Conservation (phyloP, 2,797 vertebrate species). For the Macropus fuliginosus region DNA sequence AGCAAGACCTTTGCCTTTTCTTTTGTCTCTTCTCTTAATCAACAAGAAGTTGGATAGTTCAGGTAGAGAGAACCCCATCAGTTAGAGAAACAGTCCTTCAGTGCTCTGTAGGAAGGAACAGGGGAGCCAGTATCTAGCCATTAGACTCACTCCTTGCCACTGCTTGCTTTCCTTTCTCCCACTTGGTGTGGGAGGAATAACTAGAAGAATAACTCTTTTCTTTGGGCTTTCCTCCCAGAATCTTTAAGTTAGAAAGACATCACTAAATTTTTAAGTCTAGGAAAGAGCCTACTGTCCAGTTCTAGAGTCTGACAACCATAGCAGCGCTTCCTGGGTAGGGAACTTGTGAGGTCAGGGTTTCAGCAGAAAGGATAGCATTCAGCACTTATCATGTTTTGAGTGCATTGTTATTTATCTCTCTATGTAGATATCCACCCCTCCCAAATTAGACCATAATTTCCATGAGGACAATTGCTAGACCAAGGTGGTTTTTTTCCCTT, state of each 20-base stretch:
- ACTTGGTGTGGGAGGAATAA: background rate
- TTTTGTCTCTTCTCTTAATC: too few species aligned
- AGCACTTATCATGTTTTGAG: too few species aligned
- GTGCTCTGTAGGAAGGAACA: too few species aligned
- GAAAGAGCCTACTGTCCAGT: background rate
- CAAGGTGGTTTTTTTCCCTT: background rate
- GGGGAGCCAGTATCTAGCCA: too few species aligned
- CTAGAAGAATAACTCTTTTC: background rate
- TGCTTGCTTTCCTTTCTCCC: background rate
- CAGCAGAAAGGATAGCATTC: background rate
- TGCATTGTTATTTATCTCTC: too few species aligned
- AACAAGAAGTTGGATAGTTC: too few species aligned
- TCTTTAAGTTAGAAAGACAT: background rate
- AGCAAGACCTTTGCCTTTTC: too few species aligned
- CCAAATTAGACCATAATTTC: too few species aligned
- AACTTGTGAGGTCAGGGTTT: background rate
- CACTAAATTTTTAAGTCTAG: background rate
- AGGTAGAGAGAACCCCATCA: too few species aligned
- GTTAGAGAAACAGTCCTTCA: too few species aligned
- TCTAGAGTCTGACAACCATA: background rate
- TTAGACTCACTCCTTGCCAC: background rate
- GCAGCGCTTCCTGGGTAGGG: background rate
- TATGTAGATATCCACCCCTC: too few species aligned
- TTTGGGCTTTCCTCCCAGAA: background rate
- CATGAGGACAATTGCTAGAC: background rate